Percentiles rank a stretch among this genome's conserved stretches.
These are phyloP conservation scores for Chrysoperla carnea DNA, from an alignment of 1,140 invertebrate genomes.

Conservation along the genomic window DNA sequence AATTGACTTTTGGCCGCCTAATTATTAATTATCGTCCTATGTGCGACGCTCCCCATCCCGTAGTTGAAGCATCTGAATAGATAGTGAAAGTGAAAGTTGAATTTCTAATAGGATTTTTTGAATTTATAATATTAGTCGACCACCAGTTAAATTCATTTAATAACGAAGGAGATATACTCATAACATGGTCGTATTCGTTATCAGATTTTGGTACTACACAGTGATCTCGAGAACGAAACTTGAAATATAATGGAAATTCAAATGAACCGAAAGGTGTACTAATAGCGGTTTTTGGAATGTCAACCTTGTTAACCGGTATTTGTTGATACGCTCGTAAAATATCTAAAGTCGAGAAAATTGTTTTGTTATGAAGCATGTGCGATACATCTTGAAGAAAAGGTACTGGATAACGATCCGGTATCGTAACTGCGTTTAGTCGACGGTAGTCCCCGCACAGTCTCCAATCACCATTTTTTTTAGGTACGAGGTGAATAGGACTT, in stretches of 20 bases:
- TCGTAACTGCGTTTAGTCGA: constrained; percentile 18
- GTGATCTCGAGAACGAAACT: too few relatives aligned
- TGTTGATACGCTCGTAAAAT: constrained; percentile 24
- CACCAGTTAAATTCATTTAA: too few relatives aligned
- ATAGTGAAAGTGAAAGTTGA: too few relatives aligned
- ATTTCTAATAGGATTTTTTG: too few relatives aligned
- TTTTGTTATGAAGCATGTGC: constrained; percentile 13
- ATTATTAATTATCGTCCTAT: too few relatives aligned
- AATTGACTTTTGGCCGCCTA: too few relatives aligned
- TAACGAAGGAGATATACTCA: too few relatives aligned
- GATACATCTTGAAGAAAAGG: constrained; percentile 14
- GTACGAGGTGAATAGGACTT: constrained; percentile 18
- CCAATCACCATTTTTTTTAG: constrained; percentile 17
- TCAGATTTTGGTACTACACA: constrained; percentile 15
- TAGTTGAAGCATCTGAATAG: too few relatives aligned
- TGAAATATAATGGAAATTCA: constrained; percentile 13
- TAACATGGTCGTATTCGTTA: too few relatives aligned
- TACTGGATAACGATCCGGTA: constrained; percentile 17
- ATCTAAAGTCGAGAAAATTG: constrained; percentile 24
- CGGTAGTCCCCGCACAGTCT: constrained; percentile 21
- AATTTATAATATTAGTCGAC: too few relatives aligned
- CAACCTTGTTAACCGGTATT: constrained; percentile 9
- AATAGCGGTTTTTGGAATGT: constrained; percentile 11
- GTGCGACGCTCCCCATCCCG: too few relatives aligned
- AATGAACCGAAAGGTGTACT: constrained; percentile 6